phyloP scores from a whole-genome alignment of 2,113 vertebrate genomes.

The Amia ocellicauda region DNA sequence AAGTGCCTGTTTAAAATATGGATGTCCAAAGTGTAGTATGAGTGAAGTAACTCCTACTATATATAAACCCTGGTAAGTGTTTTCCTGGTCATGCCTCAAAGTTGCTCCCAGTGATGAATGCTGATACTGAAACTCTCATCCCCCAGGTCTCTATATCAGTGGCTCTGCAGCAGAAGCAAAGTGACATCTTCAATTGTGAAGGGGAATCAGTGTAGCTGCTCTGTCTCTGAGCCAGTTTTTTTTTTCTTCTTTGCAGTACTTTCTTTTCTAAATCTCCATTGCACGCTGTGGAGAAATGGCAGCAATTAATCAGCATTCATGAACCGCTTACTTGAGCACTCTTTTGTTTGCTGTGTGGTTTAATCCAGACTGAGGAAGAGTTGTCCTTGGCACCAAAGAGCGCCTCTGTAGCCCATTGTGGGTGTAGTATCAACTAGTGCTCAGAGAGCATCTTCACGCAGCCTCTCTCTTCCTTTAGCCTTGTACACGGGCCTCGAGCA shows the following conservation, averaged over 20 bases:
- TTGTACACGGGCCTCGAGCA: slow-evolving; percentile 27
- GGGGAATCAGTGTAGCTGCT: not conserved
- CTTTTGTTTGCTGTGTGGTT: slow-evolving; percentile 63
- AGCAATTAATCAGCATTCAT: slow-evolving; percentile 81
- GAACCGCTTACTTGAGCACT: slow-evolving; percentile 72
- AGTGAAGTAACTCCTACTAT: too few species aligned
- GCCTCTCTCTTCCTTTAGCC: slow-evolving; percentile 35
- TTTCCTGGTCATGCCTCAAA: too few species aligned
- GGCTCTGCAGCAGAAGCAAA: too few species aligned
- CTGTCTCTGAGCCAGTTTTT: slow-evolving; percentile 22
- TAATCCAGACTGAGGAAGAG: slow-evolving; percentile 73
- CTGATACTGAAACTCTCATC: too few species aligned
- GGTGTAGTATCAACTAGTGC: slow-evolving; percentile 64
- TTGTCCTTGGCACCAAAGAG: slow-evolving; percentile 67
- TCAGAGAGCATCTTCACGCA: slow-evolving; percentile 41
- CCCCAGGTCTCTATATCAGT: too few species aligned
- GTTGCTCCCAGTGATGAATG: too few species aligned
- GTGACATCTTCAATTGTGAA: not conserved
- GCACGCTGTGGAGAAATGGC: slow-evolving; percentile 71
- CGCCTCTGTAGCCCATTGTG: slow-evolving; percentile 64
- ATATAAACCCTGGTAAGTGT: too few species aligned
- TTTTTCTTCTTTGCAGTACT: too few species aligned
- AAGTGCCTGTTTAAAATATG: too few species aligned
- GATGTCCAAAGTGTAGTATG: too few species aligned
- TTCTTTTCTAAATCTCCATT: slow-evolving; percentile 59